Conservation (phyloP, 2,797 vertebrate species). For the Morelia viridis region DNA sequence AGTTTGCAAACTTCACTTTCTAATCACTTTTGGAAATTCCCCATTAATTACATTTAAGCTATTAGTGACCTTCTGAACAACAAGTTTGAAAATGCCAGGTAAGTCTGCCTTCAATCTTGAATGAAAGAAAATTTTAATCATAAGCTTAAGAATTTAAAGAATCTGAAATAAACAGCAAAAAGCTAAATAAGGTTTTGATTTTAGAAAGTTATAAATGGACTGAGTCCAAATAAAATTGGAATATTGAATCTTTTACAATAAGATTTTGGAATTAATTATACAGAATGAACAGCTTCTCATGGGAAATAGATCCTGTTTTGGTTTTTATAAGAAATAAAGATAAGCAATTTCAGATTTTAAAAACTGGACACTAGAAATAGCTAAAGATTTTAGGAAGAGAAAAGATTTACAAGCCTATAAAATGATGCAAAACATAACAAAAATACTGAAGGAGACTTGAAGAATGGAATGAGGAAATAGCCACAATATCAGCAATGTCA, state of each 20-base stretch:
- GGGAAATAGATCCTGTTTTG: too few relatives aligned
- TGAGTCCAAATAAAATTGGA: not conserved
- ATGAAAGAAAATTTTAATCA: not conserved
- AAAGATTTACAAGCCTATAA: not conserved
- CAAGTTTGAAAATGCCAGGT: not conserved
- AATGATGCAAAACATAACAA: not conserved
- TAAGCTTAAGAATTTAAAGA: not conserved
- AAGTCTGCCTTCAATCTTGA: not conserved
- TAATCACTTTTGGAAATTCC: not conserved
- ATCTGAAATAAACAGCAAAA: not conserved
- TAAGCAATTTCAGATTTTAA: not conserved
- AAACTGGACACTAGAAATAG: not conserved
- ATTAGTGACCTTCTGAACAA: not conserved
- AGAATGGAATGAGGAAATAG: not conserved
- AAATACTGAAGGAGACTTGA: not conserved
- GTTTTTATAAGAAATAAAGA: not conserved
- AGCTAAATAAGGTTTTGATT: not conserved
- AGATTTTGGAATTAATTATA: not conserved
- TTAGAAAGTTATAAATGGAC: not conserved
- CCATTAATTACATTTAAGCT: not conserved
- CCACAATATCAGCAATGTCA: not conserved
- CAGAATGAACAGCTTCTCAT: too few relatives aligned
- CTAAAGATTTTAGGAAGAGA: not conserved
- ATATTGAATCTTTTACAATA: not conserved
- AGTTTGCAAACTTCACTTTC: not conserved